Base-by-base conservation (phyloP, 2,888 invertebrate genomes). In the Agrenia bidenticulata region DNA sequence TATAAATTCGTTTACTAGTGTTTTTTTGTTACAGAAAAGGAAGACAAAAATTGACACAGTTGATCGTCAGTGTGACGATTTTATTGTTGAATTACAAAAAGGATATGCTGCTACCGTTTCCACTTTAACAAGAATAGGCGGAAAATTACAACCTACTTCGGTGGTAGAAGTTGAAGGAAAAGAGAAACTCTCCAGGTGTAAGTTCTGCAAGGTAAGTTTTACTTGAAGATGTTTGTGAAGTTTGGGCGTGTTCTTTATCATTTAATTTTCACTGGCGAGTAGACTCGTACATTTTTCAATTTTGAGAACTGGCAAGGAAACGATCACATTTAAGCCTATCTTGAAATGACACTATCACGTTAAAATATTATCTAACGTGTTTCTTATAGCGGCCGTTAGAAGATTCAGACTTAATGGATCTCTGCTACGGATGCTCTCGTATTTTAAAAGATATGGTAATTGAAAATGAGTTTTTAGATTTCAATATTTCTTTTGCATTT, bases 111-210 rank as follows among this genome's bases (percentile, higher is more conserved):
- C 69, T 13, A 72, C 72, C 1, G 72, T 69, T 7, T 67, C 69
- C 5, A 72, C 72, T 1, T 57, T 72, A 39, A 68, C 67, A 5
- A 57, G 69, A 53, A 72, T 72, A n/a, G 72, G 72, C n/a, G 58
- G 57, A n/a, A 71, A 71, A 50, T 54, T 69, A 37, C 27, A 66
- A 45, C 32, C 66, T 1, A 42, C 37, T 27, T 26, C 55, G 41
- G 32, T 19, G 24, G 21, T 21, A 15, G n/a, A 15, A 26, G 41
- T 19, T 27, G 49, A 1, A 19, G 63, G 56, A 62, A 39, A 42
- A 13, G 26, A 19, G 15, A 50, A 41, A 19, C n/a, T n/a, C 19
- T 32, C 50, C 2, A 21, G 32, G 11, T 39, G 23, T 24, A n/a
- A 7, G 5, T 50, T 51, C 13, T 51, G 51, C 24, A 24, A 24